Conservation (phyloP, 2,888 invertebrate genomes). For the Rhaphigaster nebulosa region DNA sequence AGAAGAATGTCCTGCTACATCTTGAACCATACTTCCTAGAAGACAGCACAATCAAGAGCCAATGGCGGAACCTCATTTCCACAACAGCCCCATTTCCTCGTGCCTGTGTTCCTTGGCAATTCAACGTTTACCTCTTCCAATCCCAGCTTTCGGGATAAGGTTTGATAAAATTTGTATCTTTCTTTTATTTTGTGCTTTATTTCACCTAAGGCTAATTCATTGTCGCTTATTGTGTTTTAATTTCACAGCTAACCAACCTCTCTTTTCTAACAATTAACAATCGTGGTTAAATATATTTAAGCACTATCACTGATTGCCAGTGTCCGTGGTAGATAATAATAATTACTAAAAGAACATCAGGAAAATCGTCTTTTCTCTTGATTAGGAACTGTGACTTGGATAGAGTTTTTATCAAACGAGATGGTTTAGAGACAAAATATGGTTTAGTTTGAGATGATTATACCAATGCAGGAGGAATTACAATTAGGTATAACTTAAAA, state of each 20-base stretch:
- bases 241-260: not conserved
- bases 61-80: not conserved
- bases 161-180: not conserved
- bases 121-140: conserved; percentile 10
- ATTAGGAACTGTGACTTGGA: too few relatives aligned
- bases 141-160: not conserved
- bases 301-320: too few relatives aligned
- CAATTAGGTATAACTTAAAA: too few relatives aligned
- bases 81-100: not conserved
- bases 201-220: not conserved
- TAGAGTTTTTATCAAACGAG: too few relatives aligned
- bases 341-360: too few relatives aligned
- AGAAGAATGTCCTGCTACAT: not conserved
- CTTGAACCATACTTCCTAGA: not conserved
- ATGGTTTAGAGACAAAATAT: too few relatives aligned
- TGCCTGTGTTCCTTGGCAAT: not conserved
- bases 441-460: too few relatives aligned
- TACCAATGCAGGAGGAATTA: too few relatives aligned
- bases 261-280: too few relatives aligned
- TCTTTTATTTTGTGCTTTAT: not conserved
- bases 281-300: too few relatives aligned
- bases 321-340: too few relatives aligned
- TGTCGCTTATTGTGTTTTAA: not conserved
- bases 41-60: not conserved
- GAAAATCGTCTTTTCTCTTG: too few relatives aligned